Evolutionary conservation across 2,888 invertebrate genomes (phyloP).

Genomic region (Entomobrya multifasciata): DNA sequence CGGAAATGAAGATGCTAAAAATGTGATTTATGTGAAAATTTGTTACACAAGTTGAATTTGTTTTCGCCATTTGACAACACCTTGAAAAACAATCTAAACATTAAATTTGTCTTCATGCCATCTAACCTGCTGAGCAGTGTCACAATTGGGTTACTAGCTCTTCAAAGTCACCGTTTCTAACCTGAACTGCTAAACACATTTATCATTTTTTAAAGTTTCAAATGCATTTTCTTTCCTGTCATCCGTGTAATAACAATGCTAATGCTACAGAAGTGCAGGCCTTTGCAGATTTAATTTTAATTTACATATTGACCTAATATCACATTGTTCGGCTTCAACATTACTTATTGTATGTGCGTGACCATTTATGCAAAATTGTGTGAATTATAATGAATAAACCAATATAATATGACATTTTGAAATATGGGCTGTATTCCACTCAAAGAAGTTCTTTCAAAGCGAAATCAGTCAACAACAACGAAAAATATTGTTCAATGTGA

Average conservation of each 20-base stretch:
- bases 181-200: too few relatives aligned
- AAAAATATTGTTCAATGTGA: not conserved
- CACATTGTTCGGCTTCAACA: not conserved
- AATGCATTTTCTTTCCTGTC: too few relatives aligned
- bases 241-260: not conserved
- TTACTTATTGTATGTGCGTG: not conserved
- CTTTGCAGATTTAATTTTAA: conserved; percentile 16
- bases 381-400: conserved; percentile 45
- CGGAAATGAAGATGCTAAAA: too few relatives aligned
- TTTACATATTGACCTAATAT: conserved; percentile 70
- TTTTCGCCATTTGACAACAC: not conserved
- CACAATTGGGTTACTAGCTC: too few relatives aligned
- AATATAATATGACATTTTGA: conserved; percentile 60
- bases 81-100: too few relatives aligned
- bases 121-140: too few relatives aligned
- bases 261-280: not conserved
- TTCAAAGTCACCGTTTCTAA: too few relatives aligned
- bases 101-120: too few relatives aligned
- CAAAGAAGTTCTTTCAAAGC: conserved; percentile 32
- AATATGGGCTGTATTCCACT: conserved; percentile 47
- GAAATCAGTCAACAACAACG: conserved; percentile 3
- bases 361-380: conserved; percentile 56
- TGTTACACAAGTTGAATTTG: too few relatives aligned
- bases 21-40: too few relatives aligned
- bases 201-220: too few relatives aligned